phyloP scores from a whole-genome alignment of 92 coral and sea anemone species.

The Montipora capitata region DNA sequence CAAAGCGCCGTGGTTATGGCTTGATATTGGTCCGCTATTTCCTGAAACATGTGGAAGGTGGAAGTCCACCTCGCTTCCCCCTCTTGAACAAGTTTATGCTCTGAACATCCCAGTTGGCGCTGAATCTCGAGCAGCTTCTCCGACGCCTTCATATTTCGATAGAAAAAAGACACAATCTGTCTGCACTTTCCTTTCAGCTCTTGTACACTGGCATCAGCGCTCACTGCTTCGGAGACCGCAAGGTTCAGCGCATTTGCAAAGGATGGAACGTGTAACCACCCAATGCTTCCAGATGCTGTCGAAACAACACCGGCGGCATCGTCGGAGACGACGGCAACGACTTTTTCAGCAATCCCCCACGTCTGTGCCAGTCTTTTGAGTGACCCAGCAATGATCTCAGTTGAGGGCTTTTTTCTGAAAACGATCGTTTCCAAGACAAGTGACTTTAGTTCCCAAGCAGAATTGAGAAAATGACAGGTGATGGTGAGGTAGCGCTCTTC shows the following conservation, averaged over 20 bases:
- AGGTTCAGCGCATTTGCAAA: conserved; percentile 45
- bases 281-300: conserved; percentile 32
- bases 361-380: conserved; percentile 30
- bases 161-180: conserved; percentile 29
- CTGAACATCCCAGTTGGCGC: conserved; percentile 10
- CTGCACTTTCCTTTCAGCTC: conserved; percentile 42
- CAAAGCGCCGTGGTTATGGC: conserved; percentile 63
- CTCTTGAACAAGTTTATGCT: conserved; percentile 23
- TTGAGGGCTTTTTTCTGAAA: conserved; percentile 9
- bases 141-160: conserved; percentile 34
- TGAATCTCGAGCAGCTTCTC: conserved; percentile 48
- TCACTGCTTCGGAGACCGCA: conserved; percentile 37
- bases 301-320: conserved; percentile 39
- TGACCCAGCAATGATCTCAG: conserved; percentile 38
- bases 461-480: conserved; percentile 31
- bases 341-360: conserved; percentile 45
- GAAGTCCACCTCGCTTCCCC: conserved; percentile 60
- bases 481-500: conserved; percentile 27
- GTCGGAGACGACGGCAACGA: conserved; percentile 55
- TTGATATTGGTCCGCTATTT: conserved; percentile 48
- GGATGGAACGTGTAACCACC: conserved; percentile 58
- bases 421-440: conserved; percentile 52
- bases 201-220: conserved; percentile 19
- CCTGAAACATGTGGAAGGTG: conserved; percentile 44
- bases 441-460: conserved; percentile 44